Conservation (phyloP, 2,888 invertebrate species). For the Drosophila recens region DNA sequence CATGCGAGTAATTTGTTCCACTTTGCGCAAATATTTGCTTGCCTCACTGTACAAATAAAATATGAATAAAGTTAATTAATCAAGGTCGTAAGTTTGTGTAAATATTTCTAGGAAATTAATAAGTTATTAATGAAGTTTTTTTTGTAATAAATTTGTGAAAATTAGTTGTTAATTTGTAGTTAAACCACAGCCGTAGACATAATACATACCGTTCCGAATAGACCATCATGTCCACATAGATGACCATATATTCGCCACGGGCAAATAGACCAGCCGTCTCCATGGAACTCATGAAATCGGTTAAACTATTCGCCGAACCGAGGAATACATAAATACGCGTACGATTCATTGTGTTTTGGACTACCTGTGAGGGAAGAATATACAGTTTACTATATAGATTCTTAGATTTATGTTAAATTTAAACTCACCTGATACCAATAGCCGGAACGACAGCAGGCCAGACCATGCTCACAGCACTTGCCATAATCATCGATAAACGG, state of each 20-base stretch:
- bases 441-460: conserved; percentile 91
- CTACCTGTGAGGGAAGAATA: conserved; percentile 71
- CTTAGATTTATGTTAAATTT: neutral
- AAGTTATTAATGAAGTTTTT: too few species aligned
- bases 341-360: conserved; percentile 92
- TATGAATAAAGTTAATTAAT: neutral
- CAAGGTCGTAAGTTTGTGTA: too few species aligned
- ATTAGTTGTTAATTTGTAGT: too few species aligned
- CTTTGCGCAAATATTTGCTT: conserved; percentile 91
- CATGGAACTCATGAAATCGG: conserved; percentile 97
- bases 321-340: conserved; percentile 98
- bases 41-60: conserved; percentile 86
- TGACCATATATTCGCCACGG: conserved; percentile 97
- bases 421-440: conserved; percentile 91
- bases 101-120: too few species aligned
- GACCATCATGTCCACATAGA: conserved; percentile 97
- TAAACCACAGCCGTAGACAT: too few species aligned
- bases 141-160: too few species aligned
- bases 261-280: conserved; percentile 94
- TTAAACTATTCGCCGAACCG: conserved; percentile 93
- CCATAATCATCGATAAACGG: conserved; percentile 89
- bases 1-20: conserved; percentile 87
- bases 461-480: conserved; percentile 91
- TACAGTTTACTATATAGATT: neutral
- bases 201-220: conserved; percentile 88